Base-by-base conservation (phyloP, 2,888 invertebrate genomes). In the Nomada flava region DNA sequence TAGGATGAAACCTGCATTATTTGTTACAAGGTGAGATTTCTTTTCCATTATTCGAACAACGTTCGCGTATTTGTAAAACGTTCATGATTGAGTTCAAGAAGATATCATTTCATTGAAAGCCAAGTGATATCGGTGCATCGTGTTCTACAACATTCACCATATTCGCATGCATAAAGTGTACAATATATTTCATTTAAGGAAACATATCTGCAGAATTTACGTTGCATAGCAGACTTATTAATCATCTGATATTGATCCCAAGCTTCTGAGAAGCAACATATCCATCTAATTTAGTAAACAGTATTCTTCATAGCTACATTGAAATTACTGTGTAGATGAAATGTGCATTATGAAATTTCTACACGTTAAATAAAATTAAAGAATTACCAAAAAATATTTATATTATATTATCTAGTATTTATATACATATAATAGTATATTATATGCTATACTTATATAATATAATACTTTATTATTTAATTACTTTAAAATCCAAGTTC, bases 21-120 rank as follows among this genome's bases (percentile, higher is more conserved):
- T 71, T 11, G 71, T 71, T 26, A 20, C 73, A 57, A 57, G 57
- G 67, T 64, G 57, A 73, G 64, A 65, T 67, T 64, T 72, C 53
- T 23, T 69, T 62, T 42, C 18, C 23, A 55, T 53, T 26, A 10
- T 57, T 26, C 57, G 57, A 29, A 26, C 44, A 57, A 55, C 42
- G 68, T 55, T 55, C 42, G 18, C 68, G 23, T 36, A 57, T 69
- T 42, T 42, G 23, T 23, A 23, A 69, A 69, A 36, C 52, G 4
- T 15, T 53, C 53, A 20, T 52, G 53, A 67, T 18, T 5, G 53
- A 15, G 9, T 26, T 67, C 36, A n/a, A 10, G 53, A 52, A 29
- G 26, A 65, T 11, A 13, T 3, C 42, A 44, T 23, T 44, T 57
- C n/a, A 26, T 26, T 20, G 23, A 1, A 44, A 44, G 20, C 36